Percentiles rank a stretch among this genome's conserved stretches.
phyloP scores from a whole-genome alignment of 2,113 vertebrate genomes.

The Anguilla japonica region DNA sequence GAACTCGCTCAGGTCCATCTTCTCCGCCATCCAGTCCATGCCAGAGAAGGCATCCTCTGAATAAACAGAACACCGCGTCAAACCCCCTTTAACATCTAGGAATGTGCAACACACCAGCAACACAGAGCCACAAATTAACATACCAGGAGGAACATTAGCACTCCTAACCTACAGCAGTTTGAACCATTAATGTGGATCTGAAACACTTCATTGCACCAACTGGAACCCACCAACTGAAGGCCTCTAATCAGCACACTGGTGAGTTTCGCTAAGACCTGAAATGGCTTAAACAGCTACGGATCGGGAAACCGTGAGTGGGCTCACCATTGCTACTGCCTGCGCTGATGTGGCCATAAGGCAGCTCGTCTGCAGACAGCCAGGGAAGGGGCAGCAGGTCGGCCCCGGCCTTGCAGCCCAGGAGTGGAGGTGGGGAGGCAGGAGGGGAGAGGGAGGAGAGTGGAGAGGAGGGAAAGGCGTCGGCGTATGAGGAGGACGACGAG shows the following conservation, averaged over 20 bases:
- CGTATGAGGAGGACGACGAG: slow-evolving; percentile 54
- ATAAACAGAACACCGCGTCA: background rate
- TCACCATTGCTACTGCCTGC: slow-evolving; percentile 79
- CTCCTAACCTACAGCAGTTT: too few relatives aligned
- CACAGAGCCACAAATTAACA: background rate
- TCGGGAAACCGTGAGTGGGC: background rate
- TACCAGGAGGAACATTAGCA: too few relatives aligned
- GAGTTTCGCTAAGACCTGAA: too few relatives aligned
- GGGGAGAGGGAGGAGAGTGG: slow-evolving; percentile 61
- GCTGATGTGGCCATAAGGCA: slow-evolving; percentile 61
- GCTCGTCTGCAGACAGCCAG: slow-evolving; percentile 76
- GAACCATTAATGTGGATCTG: too few relatives aligned
- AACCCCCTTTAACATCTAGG: background rate
- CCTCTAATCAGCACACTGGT: too few relatives aligned
- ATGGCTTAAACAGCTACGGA: too few relatives aligned
- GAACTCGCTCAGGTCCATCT: slow-evolving; percentile 86
- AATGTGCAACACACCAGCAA: background rate
- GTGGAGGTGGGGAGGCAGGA: slow-evolving; percentile 46
- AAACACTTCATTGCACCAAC: too few relatives aligned
- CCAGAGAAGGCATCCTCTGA: slow-evolving; percentile 81
- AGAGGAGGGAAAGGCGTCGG: slow-evolving; percentile 48
- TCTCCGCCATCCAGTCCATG: slow-evolving; percentile 94
- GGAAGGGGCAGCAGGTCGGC: slow-evolving; percentile 64
- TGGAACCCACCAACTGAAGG: too few relatives aligned
- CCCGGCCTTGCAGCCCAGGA: slow-evolving; percentile 58